phyloP scores from a whole-genome alignment of 2,113 vertebrate species.

The Peucedramus taeniatus region DNA sequence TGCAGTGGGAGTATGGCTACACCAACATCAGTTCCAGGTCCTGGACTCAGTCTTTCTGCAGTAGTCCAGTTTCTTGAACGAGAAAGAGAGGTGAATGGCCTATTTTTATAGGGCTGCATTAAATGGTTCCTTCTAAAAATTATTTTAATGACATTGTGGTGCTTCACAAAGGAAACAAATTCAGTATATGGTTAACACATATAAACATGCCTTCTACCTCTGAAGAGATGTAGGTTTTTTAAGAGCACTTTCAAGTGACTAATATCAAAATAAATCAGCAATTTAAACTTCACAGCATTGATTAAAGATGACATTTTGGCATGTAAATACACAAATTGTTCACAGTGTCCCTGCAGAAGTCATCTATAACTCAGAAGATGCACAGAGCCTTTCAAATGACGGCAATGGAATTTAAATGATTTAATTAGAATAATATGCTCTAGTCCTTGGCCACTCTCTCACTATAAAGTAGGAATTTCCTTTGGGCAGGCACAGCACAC shows the following conservation, averaged over 20 bases:
- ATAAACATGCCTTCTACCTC: background rate
- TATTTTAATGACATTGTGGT: background rate
- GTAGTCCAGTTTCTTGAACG: background rate
- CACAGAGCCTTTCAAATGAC: background rate
- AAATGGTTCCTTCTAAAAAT: background rate
- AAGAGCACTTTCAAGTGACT: background rate
- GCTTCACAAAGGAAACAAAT: background rate
- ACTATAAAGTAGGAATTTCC: slow-evolving; percentile 49
- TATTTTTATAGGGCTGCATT: background rate
- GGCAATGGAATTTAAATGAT: background rate
- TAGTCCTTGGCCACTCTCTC: background rate
- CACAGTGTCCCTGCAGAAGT: background rate
- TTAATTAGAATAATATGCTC: slow-evolving; percentile 47
- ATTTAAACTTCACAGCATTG: background rate
- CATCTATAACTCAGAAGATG: background rate
- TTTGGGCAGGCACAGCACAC: background rate
- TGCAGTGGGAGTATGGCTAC: background rate
- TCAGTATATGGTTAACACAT: background rate
- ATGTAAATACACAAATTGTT: background rate
- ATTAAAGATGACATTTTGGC: background rate
- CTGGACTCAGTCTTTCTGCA: background rate
- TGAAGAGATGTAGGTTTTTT: background rate
- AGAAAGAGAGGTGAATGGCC: background rate
- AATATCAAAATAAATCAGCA: background rate
- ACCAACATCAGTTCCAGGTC: background rate